A percentile compares a stretch with the other conserved stretches of the same genome.
Evolutionary conservation across 2,113 vertebrate species (phyloP).

Genomic region (Petrocephalus microphthalmus): DNA sequence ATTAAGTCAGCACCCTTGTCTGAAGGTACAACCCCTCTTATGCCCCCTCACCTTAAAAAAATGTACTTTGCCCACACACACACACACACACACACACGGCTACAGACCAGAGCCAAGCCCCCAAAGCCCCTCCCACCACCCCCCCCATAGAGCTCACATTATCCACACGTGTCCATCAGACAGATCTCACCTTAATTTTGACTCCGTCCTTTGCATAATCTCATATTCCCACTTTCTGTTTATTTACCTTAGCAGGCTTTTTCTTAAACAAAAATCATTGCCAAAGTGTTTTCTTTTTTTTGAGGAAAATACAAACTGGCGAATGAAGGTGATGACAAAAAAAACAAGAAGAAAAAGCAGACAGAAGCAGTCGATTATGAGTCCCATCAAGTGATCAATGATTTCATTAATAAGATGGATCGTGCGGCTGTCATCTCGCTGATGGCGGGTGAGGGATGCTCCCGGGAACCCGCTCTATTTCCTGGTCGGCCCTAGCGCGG

Average conservation of each 20-base stretch:
- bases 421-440: conserved; percentile 85
- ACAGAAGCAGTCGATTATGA: conserved; percentile 83
- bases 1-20: not conserved
- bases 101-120: not conserved
- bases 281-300: not conserved
- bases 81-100: not conserved
- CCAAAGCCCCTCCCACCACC: not conserved
- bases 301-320: not conserved
- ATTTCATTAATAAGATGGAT: conserved; percentile 99
- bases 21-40: not conserved
- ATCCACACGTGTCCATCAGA: not conserved
- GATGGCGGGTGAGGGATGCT: conserved; percentile 94
- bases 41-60: not conserved
- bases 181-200: not conserved
- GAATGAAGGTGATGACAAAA: not conserved
- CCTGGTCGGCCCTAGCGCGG: conserved; percentile 69
- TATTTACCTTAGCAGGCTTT: not conserved
- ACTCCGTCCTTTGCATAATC: not conserved
- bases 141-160: not conserved
- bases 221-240: not conserved
- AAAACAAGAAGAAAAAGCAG: conserved; percentile 38
- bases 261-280: not conserved
- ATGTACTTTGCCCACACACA: not conserved
- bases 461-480: conserved; percentile 73
- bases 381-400: conserved; percentile 99